Base-by-base conservation (phyloP, 2,888 invertebrate genomes). In the Drosophila fulvimacula region DNA sequence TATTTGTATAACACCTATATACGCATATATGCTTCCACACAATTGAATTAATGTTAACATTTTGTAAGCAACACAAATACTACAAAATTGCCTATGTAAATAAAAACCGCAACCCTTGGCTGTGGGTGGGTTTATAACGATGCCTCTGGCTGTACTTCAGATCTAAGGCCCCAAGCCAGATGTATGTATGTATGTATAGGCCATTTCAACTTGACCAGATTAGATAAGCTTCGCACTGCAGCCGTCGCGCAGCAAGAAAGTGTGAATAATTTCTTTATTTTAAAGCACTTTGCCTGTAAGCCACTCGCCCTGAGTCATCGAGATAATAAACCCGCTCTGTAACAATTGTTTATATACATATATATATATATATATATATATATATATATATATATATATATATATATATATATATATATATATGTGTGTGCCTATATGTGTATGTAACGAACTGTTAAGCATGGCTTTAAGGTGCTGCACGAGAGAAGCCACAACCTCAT, bases 51-150 rank as follows among this genome's bases (percentile, higher is more conserved):
- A 73, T 74, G 69, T 81, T 76, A 73, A 57, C 57, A 38, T 67
- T 79, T 77, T 86, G 79, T 83, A 86, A 77, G 63, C 57, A 34
- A 46, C 24, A 32, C 24, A 32, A 64, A 65, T 59, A 73, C 41
- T 79, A 59, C 64, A 71, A 86, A 77, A 73, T 79, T 74, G 70
- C 79, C 79, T 68, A 68, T 83, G 82, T 83, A 83, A 83, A 83
- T 83, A 83, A 86, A 82, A 81, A 59, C 61, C 62, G 44, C 73
- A 52, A 24, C 71, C 74, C 77, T 71, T 67, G 73, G 75, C 79
- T 69, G 75, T 71, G 81, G 87, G 68, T 86, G 73, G 84, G 69
- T 60, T 72, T 76, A 73, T 69, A 79, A 70, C 68, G 39, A 70
- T 61, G 49, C 21, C 17, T 34, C 42, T 51, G 17, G 15, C 52